Percentiles rank a stretch among this genome's conserved stretches.
phyloP scores from a whole-genome alignment of 1,140 invertebrate genomes.

The Probaryconus sp. region DNA sequence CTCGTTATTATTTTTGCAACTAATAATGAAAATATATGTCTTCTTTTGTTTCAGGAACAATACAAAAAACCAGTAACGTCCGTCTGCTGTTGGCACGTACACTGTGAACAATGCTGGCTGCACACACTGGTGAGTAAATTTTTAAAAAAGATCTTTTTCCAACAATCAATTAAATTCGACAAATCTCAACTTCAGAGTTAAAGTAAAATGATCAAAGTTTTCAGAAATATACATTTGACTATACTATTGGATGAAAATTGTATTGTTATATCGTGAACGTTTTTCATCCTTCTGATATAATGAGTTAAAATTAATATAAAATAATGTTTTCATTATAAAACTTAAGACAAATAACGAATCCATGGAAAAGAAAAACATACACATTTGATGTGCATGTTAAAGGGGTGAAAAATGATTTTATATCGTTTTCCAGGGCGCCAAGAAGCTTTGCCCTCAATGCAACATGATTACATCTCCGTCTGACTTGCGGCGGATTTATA shows the following conservation, averaged over 20 bases:
- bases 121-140: conserved; percentile 84
- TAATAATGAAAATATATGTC: too few relatives aligned
- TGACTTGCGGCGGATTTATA: conserved; percentile 92
- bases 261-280: too few relatives aligned
- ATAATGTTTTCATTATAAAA: too few relatives aligned
- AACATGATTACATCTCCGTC: conserved; percentile 94
- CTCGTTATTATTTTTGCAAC: too few relatives aligned
- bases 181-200: not conserved
- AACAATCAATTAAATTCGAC: not conserved
- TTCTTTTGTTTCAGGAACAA: conserved; percentile 78
- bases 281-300: too few relatives aligned
- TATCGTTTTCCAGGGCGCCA: conserved; percentile 83
- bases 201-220: too few relatives aligned
- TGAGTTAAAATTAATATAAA: too few relatives aligned
- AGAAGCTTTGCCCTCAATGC: conserved; percentile 96
- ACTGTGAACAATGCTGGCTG: conserved; percentile 96
- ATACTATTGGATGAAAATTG: too few relatives aligned
- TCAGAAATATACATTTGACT: conserved; percentile 19
- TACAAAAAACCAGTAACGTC: conserved; percentile 95
- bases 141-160: too few relatives aligned
- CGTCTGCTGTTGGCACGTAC: conserved; percentile 96
- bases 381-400: too few relatives aligned
- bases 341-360: too few relatives aligned
- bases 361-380: too few relatives aligned
- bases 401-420: not conserved